These are phyloP conservation scores for Phoxinus phoxinus DNA, from an alignment of 2,113 vertebrate species.

Conservation along the genomic window DNA sequence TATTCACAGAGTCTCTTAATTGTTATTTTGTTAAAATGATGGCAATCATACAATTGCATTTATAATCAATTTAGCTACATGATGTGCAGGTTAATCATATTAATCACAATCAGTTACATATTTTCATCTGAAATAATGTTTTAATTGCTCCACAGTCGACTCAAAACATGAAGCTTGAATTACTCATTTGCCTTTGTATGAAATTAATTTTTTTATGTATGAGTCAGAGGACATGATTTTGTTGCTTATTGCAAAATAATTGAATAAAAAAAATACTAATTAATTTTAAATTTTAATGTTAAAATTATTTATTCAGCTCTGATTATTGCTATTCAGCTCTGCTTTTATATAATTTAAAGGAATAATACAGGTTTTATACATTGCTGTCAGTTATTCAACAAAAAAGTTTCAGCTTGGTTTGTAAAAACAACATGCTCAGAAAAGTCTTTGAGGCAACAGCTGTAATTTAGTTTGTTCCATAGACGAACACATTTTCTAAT, in stretches of 20 bases:
- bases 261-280: too few relatives aligned
- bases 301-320: not conserved
- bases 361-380: too few relatives aligned
- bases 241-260: not conserved
- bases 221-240: not conserved
- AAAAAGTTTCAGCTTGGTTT: too few relatives aligned
- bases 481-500: not conserved
- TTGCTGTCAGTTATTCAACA: too few relatives aligned
- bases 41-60: not conserved
- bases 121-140: not conserved
- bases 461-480: too few relatives aligned
- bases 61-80: not conserved
- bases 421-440: too few relatives aligned
- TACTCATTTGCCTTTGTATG: not conserved
- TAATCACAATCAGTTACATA: not conserved
- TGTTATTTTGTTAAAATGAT: not conserved
- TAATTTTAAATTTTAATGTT: not conserved
- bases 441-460: too few relatives aligned
- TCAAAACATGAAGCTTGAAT: not conserved
- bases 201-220: not conserved
- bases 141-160: not conserved
- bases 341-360: not conserved
- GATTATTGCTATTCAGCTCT: not conserved
- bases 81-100: not conserved
- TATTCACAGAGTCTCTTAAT: not conserved